phyloP scores from a whole-genome alignment of 2,888 invertebrate genomes.

The Drosophila pegasa region DNA sequence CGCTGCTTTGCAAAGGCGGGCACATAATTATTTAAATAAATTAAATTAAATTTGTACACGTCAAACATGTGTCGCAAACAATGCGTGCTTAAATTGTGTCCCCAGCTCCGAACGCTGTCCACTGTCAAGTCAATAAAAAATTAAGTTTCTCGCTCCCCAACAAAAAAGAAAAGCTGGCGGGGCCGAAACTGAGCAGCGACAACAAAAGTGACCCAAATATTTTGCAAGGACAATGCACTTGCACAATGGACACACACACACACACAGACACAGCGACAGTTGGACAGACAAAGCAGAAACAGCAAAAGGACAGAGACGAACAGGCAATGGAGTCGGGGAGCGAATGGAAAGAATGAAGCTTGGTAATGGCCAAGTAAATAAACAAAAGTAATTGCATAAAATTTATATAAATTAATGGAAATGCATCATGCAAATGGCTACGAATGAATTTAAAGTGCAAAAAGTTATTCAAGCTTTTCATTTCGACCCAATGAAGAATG shows the following conservation, averaged over 20 bases:
- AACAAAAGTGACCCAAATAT: slow-evolving; percentile 80
- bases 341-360: slow-evolving; percentile 17
- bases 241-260: slow-evolving; percentile 56
- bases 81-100: slow-evolving; percentile 74
- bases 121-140: slow-evolving; percentile 78
- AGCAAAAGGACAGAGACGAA: slow-evolving; percentile 8
- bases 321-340: slow-evolving; percentile 35
- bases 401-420: slow-evolving; percentile 79
- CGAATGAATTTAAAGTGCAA: slow-evolving; percentile 69
- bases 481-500: slow-evolving; percentile 15
- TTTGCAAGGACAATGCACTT: slow-evolving; percentile 79
- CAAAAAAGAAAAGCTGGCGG: slow-evolving; percentile 3
- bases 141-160: slow-evolving; percentile 39
- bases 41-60: slow-evolving; percentile 81
- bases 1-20: slow-evolving; percentile 36
- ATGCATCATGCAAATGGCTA: slow-evolving; percentile 69
- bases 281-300: slow-evolving; percentile 7
- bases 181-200: slow-evolving; percentile 72
- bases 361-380: slow-evolving; percentile 72
- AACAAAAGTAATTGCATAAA: slow-evolving; percentile 79
- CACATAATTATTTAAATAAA: slow-evolving; percentile 81
- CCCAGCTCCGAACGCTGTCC: slow-evolving; percentile 29
- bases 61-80: slow-evolving; percentile 81
- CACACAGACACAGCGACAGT: slow-evolving; percentile 4
- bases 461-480: slow-evolving; percentile 54